Conservation (phyloP, 2,888 invertebrate genomes). For the Rhogogaster chlorosoma region DNA sequence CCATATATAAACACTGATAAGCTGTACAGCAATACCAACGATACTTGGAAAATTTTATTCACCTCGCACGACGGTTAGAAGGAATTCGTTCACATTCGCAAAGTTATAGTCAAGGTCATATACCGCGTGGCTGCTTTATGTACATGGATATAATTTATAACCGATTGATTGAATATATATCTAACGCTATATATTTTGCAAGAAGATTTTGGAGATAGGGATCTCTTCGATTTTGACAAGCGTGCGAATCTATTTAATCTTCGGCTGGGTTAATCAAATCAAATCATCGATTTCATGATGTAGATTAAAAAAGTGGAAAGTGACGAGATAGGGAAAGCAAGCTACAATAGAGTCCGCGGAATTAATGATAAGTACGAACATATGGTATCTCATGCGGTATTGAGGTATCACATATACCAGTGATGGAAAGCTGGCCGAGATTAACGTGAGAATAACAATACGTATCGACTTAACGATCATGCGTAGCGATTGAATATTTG, state of each 20-base stretch:
- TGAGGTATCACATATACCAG: background rate
- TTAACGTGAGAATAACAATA: constrained; percentile 11
- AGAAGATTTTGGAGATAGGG: background rate
- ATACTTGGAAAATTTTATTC: background rate
- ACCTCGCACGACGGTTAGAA: background rate
- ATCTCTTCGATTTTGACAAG: background rate
- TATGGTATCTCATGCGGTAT: background rate
- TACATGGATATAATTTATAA: background rate
- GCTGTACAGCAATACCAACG: background rate
- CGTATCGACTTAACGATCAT: background rate
- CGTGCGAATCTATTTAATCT: too few species aligned
- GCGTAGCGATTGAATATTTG: background rate
- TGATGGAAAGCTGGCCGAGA: constrained; percentile 11
- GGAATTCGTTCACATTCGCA: background rate
- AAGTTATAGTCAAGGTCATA: background rate
- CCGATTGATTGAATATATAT: background rate
- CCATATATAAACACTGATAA: background rate
- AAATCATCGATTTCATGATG: too few species aligned
- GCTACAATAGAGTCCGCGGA: background rate
- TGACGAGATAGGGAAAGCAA: background rate
- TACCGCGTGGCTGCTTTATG: background rate
- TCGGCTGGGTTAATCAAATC: background rate
- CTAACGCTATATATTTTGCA: background rate
- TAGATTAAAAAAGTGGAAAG: background rate
- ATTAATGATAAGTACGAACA: background rate